A percentile compares a stretch with the other conserved stretches of the same genome.
phyloP scores from a whole-genome alignment of 2,797 vertebrate genomes.

The Enteromius paludinosus region DNA sequence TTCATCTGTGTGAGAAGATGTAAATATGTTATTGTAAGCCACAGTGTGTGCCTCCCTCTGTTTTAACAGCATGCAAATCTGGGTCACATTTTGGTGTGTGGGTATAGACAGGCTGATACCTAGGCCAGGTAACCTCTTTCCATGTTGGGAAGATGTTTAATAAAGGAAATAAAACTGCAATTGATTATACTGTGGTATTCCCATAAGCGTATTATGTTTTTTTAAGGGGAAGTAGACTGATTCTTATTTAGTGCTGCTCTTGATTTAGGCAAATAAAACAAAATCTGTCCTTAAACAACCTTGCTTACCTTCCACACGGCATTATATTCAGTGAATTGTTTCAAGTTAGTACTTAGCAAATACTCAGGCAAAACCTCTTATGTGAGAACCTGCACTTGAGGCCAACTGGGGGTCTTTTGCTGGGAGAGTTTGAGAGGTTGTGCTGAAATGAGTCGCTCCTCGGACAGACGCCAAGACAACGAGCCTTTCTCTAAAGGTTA shows the following conservation, averaged over 20 bases:
- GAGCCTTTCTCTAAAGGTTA: conserved; percentile 48
- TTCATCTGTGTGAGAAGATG: conserved; percentile 82
- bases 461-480: conserved; percentile 40
- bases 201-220: not conserved
- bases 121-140: conserved; percentile 3
- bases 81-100: conserved; percentile 60
- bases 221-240: not conserved
- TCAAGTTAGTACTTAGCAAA: conserved; percentile 73
- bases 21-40: conserved; percentile 71
- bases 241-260: not conserved
- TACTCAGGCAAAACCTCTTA: conserved; percentile 40
- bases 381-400: conserved; percentile 8
- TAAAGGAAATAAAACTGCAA: not conserved
- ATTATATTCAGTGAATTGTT: conserved; percentile 22
- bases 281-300: conserved; percentile 4
- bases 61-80: conserved; percentile 80
- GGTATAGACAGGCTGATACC: conserved; percentile 55
- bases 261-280: not conserved
- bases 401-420: conserved; percentile 54
- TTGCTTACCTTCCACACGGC: not conserved
- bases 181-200: not conserved
- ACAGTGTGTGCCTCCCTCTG: conserved; percentile 69
- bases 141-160: conserved; percentile 6
- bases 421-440: conserved; percentile 27
- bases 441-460: conserved; percentile 20